Evolutionary conservation across 2,888 invertebrate genomes (phyloP).

Genomic region (Sympetrum striolatum): DNA sequence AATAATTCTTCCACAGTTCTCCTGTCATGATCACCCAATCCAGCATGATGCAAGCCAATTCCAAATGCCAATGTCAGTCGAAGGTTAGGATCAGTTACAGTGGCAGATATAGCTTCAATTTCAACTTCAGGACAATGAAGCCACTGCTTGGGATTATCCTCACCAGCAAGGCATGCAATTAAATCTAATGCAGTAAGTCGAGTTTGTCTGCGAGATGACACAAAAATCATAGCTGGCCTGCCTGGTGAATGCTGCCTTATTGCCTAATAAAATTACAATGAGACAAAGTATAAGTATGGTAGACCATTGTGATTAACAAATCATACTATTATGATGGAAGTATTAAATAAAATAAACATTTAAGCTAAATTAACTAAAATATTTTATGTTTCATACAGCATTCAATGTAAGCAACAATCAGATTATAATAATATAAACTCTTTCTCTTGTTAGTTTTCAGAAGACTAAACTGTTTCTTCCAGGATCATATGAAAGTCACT

Average conservation of each 20-base stretch:
- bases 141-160: slow-evolving; percentile 95
- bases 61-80: slow-evolving; percentile 95
- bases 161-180: slow-evolving; percentile 87
- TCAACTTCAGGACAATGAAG: slow-evolving; percentile 84
- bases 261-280: slow-evolving; percentile 65
- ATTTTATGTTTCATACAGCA: background rate
- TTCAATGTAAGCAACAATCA: background rate
- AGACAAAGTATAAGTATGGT: background rate
- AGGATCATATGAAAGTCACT: no score
- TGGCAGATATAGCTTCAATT: slow-evolving; percentile 77
- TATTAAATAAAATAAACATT: background rate
- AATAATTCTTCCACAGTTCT: slow-evolving; percentile 92
- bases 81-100: slow-evolving; percentile 84
- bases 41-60: slow-evolving; percentile 98
- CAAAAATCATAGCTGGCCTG: slow-evolving; percentile 89
- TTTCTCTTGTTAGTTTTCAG: no score
- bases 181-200: slow-evolving; percentile 95
- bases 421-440: no score
- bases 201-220: slow-evolving; percentile 96
- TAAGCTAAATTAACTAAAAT: background rate
- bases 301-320: background rate
- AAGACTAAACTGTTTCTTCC: no score
- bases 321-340: background rate
- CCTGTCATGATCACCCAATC: slow-evolving; percentile 91
- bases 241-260: slow-evolving; percentile 90